These are phyloP conservation scores for Lithobates sylvaticus DNA, from an alignment of 2,797 vertebrate species.

Conservation along the genomic window DNA sequence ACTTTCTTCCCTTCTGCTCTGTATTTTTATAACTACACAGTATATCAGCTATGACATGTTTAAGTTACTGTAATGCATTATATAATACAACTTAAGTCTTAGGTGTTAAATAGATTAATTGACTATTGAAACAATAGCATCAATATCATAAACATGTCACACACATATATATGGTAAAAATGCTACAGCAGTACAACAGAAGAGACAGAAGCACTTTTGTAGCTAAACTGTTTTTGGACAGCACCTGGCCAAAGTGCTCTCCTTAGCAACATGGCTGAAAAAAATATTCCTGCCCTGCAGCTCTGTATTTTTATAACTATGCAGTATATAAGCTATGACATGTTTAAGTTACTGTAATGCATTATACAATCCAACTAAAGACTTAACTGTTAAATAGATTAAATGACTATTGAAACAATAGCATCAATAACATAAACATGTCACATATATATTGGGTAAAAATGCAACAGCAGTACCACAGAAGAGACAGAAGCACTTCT, in stretches of 20 bases:
- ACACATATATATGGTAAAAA: no score
- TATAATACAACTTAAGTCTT: neutral
- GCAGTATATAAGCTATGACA: neutral
- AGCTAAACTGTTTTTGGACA: neutral
- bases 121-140: no score
- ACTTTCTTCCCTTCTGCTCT: neutral
- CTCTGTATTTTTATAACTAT: neutral
- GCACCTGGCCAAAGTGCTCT: neutral
- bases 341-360: neutral
- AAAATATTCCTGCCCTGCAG: neutral
- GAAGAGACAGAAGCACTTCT: no score
- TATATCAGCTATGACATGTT: neutral
- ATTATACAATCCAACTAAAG: neutral
- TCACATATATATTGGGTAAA: neutral
- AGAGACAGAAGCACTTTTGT: no score
- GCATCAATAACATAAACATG: no score
- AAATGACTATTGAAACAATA: neutral
- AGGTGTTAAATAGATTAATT: neutral
- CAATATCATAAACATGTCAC: neutral
- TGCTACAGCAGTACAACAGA: no score
- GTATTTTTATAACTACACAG: neutral
- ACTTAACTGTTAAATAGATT: neutral
- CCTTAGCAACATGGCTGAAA: neutral
- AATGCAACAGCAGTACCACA: no score
- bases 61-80: neutral